Conservation (phyloP, 2,888 invertebrate species). For the Pristionchus japonicus region DNA sequence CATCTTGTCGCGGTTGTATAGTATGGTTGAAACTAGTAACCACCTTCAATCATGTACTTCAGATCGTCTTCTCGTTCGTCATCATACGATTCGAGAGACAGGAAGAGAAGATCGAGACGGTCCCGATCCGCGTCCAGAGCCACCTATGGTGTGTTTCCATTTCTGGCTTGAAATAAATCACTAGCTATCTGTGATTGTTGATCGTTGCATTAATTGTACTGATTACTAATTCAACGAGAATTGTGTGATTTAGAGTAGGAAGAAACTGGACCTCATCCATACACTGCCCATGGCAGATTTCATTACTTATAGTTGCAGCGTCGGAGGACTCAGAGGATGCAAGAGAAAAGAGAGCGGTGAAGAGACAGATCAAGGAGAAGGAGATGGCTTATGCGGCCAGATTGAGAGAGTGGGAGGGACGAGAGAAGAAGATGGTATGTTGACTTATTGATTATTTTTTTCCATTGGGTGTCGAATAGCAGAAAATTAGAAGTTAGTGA, state of each 20-base stretch:
- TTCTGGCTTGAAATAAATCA: no score
- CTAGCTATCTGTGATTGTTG: background rate
- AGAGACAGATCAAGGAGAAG: conserved; percentile 61
- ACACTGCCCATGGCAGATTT: no score
- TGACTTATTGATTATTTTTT: background rate
- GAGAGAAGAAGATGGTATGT: conserved; percentile 80
- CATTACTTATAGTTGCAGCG: background rate
- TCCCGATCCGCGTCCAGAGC: background rate
- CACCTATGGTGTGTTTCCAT: conserved; percentile 16
- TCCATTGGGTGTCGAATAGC: no score
- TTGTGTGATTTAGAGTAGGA: no score
- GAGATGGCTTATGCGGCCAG: conserved; percentile 67
- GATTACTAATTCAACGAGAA: no score
- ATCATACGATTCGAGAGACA: conserved; percentile 33
- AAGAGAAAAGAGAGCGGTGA: conserved; percentile 56
- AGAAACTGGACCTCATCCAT: no score
- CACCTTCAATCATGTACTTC: no score
- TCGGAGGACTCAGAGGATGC: conserved; percentile 68
- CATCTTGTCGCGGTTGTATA: no score
- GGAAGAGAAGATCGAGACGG: conserved; percentile 6
- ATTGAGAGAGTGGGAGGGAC: conserved; percentile 84
- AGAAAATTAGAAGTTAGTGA: background rate
- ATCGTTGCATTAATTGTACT: no score
- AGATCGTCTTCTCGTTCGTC: conserved; percentile 40
- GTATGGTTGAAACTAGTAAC: no score